Evolutionary conservation across 1,140 invertebrate species (phyloP).

Genomic region (Orius insidiosus): DNA sequence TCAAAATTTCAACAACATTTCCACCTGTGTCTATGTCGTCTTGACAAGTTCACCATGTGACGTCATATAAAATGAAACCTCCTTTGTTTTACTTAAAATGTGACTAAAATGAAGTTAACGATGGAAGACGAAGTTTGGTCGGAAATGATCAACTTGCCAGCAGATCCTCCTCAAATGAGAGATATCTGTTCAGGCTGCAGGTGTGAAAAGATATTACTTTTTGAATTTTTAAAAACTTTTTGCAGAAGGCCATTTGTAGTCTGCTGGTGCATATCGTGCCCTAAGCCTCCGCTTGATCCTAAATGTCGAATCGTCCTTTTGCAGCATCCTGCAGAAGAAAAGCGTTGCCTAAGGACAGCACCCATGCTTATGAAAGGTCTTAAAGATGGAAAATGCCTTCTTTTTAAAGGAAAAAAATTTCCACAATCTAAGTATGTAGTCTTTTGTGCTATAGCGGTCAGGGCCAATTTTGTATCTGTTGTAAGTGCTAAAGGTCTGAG

Average conservation of each 20-base stretch:
- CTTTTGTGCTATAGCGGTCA: no score
- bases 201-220: conserved; percentile 29
- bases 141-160: conserved; percentile 48
- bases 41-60: no score
- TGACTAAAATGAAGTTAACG: no score
- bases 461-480: no score
- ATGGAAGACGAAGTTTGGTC: conserved; percentile 27
- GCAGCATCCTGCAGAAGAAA: conserved; percentile 86
- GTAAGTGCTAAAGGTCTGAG: no score
- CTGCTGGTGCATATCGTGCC: conserved; percentile 75
- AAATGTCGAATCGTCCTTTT: conserved; percentile 58
- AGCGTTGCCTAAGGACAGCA: conserved; percentile 69
- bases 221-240: conserved; percentile 11
- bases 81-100: no score
- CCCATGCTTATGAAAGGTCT: conserved; percentile 69
- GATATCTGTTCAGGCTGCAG: conserved; percentile 48
- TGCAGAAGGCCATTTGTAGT: conserved; percentile 65
- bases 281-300: conserved; percentile 43
- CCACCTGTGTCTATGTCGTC: no score
- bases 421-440: conserved; percentile 32
- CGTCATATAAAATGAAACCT: no score
- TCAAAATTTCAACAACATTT: no score
- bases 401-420: conserved; percentile 71
- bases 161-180: conserved; percentile 53
- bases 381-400: conserved; percentile 51